A percentile compares a stretch with the other conserved stretches of the same genome.
Conservation (phyloP, 2,888 invertebrate species). For the Drosophila nr. perissopoda region DNA sequence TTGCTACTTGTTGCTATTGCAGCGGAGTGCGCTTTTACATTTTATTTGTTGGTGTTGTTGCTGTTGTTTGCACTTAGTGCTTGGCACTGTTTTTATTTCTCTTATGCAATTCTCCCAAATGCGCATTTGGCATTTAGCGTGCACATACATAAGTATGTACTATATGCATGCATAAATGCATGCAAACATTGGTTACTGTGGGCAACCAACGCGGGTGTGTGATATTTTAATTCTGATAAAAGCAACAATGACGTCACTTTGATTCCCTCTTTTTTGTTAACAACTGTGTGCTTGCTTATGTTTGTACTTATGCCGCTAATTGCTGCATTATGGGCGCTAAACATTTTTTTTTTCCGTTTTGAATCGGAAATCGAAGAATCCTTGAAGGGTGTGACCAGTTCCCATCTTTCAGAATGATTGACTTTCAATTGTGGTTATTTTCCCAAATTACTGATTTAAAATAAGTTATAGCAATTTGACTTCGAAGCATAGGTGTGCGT, state of each 20-base stretch:
- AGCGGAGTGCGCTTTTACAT: constrained; percentile 22
- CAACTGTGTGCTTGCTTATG: not conserved
- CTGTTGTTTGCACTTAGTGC: constrained; percentile 42
- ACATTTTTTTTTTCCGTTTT: not conserved
- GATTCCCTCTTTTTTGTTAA: constrained; percentile 22
- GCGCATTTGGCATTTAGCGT: constrained; percentile 56
- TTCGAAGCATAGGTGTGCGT: not conserved
- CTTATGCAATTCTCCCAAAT: constrained; percentile 60
- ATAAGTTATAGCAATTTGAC: not conserved
- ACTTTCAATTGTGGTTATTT: not conserved
- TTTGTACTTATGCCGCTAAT: not conserved
- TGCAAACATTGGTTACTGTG: constrained; percentile 9
- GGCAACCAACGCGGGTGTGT: constrained; percentile 2
- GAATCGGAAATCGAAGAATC: not conserved
- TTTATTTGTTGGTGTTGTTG: constrained; percentile 45
- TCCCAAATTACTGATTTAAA: not conserved
- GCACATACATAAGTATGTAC: constrained; percentile 6
- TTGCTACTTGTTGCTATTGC: constrained; percentile 22
- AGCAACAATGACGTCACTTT: constrained; percentile 55
- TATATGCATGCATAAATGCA: not conserved
- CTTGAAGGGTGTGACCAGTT: not conserved
- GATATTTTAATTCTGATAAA: constrained; percentile 5
- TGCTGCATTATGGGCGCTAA: not conserved
- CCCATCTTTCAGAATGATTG: not conserved
- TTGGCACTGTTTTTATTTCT: constrained; percentile 40